Evolutionary conservation across 2,113 vertebrate species (phyloP).

Genomic region (Hemiprocne comata): DNA sequence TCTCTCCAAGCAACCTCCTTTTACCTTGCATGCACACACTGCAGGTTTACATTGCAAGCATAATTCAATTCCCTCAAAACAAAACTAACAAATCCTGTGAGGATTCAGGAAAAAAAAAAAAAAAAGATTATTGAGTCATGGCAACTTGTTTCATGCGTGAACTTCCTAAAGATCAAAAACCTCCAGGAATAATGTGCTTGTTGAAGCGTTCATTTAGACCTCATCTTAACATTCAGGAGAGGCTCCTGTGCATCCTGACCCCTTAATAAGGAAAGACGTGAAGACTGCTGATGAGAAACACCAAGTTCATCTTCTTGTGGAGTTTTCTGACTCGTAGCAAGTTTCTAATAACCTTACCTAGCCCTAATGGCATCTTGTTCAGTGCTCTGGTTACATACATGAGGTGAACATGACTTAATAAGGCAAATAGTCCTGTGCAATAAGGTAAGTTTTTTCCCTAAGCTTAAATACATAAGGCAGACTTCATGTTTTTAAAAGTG

Average conservation of each 20-base stretch:
- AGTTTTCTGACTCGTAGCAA: neutral
- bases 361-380: neutral
- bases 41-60: neutral
- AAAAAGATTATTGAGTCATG: neutral
- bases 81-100: neutral
- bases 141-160: neutral
- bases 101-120: neutral
- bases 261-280: neutral
- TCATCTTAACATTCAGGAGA: neutral
- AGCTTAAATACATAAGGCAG: neutral
- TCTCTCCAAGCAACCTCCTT: neutral
- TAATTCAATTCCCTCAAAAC: neutral
- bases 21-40: neutral
- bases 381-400: neutral
- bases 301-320: neutral
- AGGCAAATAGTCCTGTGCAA: neutral
- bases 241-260: neutral
- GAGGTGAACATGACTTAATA: neutral
- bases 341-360: neutral
- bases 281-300: neutral
- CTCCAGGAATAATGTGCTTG: neutral
- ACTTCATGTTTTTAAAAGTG: neutral
- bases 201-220: neutral
- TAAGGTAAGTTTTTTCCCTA: neutral
- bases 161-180: neutral